A percentile compares a stretch with the other conserved stretches of the same genome.
Conservation (phyloP, 2,888 invertebrate genomes). For the Diaperis boleti region DNA sequence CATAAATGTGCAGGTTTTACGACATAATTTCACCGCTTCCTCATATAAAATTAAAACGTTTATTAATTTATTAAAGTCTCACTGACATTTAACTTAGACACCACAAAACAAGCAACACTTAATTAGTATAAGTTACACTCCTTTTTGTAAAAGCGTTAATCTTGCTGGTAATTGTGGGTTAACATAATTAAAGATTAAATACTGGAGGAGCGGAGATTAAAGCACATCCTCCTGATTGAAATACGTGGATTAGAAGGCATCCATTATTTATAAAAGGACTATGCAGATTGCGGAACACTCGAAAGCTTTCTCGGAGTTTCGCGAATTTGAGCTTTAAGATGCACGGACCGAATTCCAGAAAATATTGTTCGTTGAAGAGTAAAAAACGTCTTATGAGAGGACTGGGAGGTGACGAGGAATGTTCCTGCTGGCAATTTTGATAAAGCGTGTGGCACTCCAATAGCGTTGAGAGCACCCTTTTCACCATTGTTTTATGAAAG, state of each 20-base stretch:
- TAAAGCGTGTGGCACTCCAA: constrained; percentile 14
- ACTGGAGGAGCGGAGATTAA: neutral
- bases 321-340: neutral
- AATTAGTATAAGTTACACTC: neutral
- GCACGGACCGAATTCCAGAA: neutral
- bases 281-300: neutral
- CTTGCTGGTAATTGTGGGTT: neutral
- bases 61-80: neutral
- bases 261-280: constrained; percentile 1
- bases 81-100: too few relatives aligned
- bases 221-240: constrained; percentile 1
- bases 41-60: neutral
- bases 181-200: constrained; percentile 4
- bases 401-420: constrained; percentile 7
- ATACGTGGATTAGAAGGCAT: constrained; percentile 1
- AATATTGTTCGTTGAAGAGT: constrained; percentile 10
- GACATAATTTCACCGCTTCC: too few relatives aligned
- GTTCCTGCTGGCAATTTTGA: constrained; percentile 24
- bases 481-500: constrained; percentile 4
- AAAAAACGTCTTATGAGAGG: constrained; percentile 12
- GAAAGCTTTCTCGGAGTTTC: neutral
- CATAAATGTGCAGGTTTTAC: too few relatives aligned
- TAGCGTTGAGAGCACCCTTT: constrained; percentile 8
- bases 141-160: neutral
- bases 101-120: too few relatives aligned